Percentiles rank a stretch among this genome's conserved stretches.
Evolutionary conservation across 2,113 vertebrate species (phyloP).

Genomic region (Parotia lawesii): DNA sequence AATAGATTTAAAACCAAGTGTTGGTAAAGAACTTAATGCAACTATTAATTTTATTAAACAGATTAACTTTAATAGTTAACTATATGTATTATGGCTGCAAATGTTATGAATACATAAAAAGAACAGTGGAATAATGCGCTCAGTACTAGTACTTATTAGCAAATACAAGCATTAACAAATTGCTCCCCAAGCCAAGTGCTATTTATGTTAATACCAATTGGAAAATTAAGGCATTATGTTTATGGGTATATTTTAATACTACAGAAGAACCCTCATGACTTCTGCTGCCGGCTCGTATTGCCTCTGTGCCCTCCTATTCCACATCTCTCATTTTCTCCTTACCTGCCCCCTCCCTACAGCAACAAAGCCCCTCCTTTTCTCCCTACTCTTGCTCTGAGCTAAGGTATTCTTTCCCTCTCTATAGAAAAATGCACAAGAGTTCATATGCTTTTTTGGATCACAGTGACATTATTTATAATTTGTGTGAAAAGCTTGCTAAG

Average conservation of each 20-base stretch:
- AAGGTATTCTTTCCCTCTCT: background rate
- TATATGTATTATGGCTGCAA: background rate
- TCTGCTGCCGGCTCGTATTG: background rate
- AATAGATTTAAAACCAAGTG: slow-evolving; percentile 29
- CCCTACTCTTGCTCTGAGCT: background rate
- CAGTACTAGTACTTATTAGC: background rate
- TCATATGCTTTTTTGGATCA: background rate
- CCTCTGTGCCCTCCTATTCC: background rate
- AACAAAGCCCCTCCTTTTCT: background rate
- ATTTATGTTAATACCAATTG: background rate
- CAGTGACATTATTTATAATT: background rate
- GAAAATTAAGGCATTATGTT: background rate
- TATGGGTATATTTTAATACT: background rate
- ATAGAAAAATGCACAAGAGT: background rate
- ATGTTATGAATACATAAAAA: background rate
- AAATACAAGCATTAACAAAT: background rate
- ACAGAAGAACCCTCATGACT: background rate
- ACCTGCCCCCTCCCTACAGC: background rate
- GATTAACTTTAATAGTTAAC: slow-evolving; percentile 46
- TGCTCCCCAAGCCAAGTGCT: background rate
- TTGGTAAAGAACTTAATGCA: slow-evolving; percentile 27
- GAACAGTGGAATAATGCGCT: background rate
- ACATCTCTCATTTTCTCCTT: background rate
- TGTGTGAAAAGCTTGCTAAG: background rate
- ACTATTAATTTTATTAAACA: slow-evolving; percentile 33